Evolutionary conservation across 1,140 invertebrate genomes (phyloP), one percentile per base, ranked within the genome.

Genomic region (Lucilia cuprina): DNA sequence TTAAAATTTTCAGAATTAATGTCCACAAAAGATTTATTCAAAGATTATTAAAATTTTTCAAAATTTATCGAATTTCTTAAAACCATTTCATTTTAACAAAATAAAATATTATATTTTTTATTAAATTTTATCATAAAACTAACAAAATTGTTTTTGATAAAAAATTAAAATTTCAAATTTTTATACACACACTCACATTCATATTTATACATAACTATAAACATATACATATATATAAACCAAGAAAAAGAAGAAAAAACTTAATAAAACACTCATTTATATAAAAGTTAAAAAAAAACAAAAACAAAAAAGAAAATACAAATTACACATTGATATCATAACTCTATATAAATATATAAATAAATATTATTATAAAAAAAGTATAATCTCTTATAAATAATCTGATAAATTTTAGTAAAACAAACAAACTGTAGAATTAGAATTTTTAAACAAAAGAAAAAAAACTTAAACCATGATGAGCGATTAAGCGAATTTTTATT

Each of bases 331-430:
- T 80, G 77, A 80, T 50, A 80, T 35, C n/a, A 80, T 49, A 80
- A 80, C 35, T 19, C 34, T 35, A 78, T 80, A 80, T 80, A 80
- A 50, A 50, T 80, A 78, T 78, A 78, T 78, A 78, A 78, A 78
- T 78, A 41, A 77, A 47, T 78, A 80, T 80, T 70, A 70, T 70
- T 30, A 30, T 2, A 30, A 30, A 30, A 70, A 80, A 50, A 47
- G 49, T 80, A 80, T 50, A 50, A 80, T 80, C 77, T 80, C 77
- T 80, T 80, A 80, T 80, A 80, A 80, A 80, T 80, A 80, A 49
- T 70, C 65, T 70, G 17, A 80, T 80, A 49, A 80, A 80, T 21
- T 80, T 80, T 80, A 80, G 77, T 80, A 47, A 75, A 80, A 80
- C 65, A 19, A 50, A 49, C n/a, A 50, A 80, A 78, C 17, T 80